Evolutionary conservation across 2,888 invertebrate species (phyloP).

Genomic region (Hydrotaea diabolus): DNA sequence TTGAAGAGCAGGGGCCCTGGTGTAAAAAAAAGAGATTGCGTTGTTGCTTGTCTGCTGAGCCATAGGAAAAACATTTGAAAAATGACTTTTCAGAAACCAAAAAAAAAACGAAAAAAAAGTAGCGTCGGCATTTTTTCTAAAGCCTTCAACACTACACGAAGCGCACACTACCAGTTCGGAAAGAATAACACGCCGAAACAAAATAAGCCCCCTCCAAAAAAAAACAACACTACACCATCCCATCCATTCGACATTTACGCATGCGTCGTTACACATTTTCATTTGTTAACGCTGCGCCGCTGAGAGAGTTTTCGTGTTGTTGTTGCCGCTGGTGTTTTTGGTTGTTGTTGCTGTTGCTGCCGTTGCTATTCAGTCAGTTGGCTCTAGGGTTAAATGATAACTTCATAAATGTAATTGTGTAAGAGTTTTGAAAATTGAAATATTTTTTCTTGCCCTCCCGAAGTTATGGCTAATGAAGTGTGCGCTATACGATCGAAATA

Average conservation of each 20-base stretch:
- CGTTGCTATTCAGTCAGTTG: not conserved
- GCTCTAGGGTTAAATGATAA: constrained; percentile 49
- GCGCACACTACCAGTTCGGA: not conserved
- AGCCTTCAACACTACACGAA: constrained; percentile 23
- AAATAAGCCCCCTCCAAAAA: not conserved
- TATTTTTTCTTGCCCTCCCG: too few relatives aligned
- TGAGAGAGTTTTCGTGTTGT: not conserved
- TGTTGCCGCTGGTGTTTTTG: not conserved
- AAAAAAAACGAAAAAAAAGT: not conserved
- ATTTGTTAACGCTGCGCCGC: not conserved
- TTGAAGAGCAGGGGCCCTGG: not conserved
- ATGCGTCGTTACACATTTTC: constrained; percentile 30
- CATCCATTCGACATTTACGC: not conserved
- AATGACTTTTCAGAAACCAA: constrained; percentile 49
- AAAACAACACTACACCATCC: not conserved
- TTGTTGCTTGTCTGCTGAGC: not conserved
- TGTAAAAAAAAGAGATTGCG: not conserved
- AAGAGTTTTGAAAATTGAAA: too few relatives aligned
- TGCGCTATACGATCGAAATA: too few relatives aligned
- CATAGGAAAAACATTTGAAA: constrained; percentile 40
- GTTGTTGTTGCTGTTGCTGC: not conserved
- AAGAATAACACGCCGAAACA: not conserved
- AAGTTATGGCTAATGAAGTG: too few relatives aligned
- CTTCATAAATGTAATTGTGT: not conserved
- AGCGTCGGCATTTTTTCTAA: constrained; percentile 57